Evolutionary conservation across 2,113 vertebrate genomes (phyloP).

Genomic region (Balaeniceps rex): DNA sequence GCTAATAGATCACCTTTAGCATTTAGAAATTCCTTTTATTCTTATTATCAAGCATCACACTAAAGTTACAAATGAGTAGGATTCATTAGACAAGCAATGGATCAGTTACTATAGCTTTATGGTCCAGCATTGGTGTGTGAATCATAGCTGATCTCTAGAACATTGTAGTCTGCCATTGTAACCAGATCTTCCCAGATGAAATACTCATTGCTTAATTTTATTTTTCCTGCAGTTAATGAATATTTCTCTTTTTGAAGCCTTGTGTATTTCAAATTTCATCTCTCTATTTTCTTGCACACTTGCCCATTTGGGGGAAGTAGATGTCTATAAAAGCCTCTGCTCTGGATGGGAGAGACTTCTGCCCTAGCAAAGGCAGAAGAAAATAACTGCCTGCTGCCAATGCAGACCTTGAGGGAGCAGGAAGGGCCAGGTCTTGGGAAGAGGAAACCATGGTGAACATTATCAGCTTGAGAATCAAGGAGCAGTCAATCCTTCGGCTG

Average conservation of each 20-base stretch:
- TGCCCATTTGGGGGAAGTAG: not conserved
- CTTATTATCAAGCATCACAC: not conserved
- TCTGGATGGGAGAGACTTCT: not conserved
- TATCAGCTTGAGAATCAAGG: not conserved
- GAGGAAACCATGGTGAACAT: not conserved
- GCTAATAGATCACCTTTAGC: not conserved
- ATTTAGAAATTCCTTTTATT: not conserved
- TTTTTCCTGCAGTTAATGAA: not conserved
- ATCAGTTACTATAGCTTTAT: not conserved
- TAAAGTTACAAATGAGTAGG: not conserved
- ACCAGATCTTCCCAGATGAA: not conserved
- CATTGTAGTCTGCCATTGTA: not conserved
- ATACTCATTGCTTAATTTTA: not conserved
- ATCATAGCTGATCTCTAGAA: not conserved
- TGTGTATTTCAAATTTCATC: not conserved
- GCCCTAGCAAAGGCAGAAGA: not conserved
- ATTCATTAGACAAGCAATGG: not conserved
- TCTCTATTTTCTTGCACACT: not conserved
- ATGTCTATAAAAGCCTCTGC: not conserved
- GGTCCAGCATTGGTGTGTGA: not conserved
- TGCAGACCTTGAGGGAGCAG: too few relatives aligned
- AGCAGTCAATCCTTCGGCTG: not conserved
- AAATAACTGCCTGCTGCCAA: not conserved
- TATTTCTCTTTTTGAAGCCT: not conserved
- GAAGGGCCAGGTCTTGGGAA: not conserved